phyloP scores from a whole-genome alignment of 2,888 invertebrate species.

The Diabrotica balteata region DNA sequence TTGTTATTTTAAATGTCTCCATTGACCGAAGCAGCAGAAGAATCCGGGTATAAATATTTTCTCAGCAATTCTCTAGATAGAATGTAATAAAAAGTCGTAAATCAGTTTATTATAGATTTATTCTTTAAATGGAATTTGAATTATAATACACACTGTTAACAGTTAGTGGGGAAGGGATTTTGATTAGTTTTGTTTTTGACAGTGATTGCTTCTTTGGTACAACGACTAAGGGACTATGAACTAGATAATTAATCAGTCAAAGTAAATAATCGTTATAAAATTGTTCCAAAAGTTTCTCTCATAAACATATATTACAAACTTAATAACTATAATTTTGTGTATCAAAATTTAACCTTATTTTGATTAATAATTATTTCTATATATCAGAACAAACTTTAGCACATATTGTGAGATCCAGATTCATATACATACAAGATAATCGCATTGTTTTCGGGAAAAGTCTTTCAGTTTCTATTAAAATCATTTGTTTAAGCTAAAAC shows the following conservation, averaged over 20 bases:
- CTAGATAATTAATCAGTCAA: conserved; percentile 37
- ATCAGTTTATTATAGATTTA: conserved; percentile 3
- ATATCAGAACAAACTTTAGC: conserved; percentile 37
- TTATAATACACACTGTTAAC: conserved; percentile 53
- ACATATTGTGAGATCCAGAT: conserved; percentile 21
- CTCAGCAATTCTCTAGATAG: too few species aligned
- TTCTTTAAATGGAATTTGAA: conserved; percentile 41
- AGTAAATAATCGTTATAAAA: conserved; percentile 42
- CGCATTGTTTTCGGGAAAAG: too few species aligned
- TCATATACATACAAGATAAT: too few species aligned
- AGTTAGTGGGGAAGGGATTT: conserved; percentile 47
- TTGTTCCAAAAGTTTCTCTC: conserved; percentile 45
- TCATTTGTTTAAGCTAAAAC: too few species aligned
- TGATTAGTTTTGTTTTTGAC: conserved; percentile 50
- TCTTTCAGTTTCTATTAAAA: too few species aligned
- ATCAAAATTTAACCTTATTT: conserved; percentile 52
- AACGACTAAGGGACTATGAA: conserved; percentile 44
- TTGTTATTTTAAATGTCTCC: too few species aligned
- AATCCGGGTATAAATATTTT: too few species aligned
- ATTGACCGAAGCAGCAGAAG: too few species aligned
- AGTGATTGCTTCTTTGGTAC: conserved; percentile 54
- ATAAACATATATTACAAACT: conserved; percentile 49
- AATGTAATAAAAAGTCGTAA: too few species aligned
- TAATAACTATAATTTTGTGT: conserved; percentile 51
- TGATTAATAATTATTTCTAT: conserved; percentile 34